A percentile compares a stretch with the other conserved stretches of the same genome.
phyloP scores from a whole-genome alignment of 2,888 invertebrate species.

The Adelognathus sp. region DNA sequence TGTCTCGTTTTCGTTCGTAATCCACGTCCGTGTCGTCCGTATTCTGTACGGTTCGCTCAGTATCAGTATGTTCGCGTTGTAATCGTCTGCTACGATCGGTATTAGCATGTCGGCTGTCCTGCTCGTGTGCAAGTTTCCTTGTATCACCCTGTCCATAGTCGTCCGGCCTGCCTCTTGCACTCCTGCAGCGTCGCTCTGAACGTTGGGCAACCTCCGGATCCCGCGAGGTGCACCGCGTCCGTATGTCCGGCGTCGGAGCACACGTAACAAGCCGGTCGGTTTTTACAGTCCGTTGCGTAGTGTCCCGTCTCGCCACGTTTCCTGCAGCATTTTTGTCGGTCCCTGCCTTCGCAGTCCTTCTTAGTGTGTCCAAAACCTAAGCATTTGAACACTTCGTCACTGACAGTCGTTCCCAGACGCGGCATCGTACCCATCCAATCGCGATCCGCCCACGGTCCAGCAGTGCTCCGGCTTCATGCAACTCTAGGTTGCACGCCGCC shows the following conservation, averaged over 20 bases:
- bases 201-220: constrained; percentile 4
- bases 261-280: too few relatives aligned
- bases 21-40: background rate
- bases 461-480: background rate
- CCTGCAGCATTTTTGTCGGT: background rate
- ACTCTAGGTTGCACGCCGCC: constrained; percentile 30
- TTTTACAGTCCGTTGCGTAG: constrained; percentile 11
- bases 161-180: constrained; percentile 36
- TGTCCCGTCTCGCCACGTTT: constrained; percentile 25
- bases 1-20: background rate
- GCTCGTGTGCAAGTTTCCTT: constrained; percentile 40
- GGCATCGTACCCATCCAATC: constrained; percentile 21
- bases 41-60: background rate
- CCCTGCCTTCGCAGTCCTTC: background rate
- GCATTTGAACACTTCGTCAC: constrained; percentile 15
- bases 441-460: constrained; percentile 11
- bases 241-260: too few relatives aligned
- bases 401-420: constrained; percentile 29
- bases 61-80: constrained; percentile 28
- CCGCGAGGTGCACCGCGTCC: constrained; percentile 5
- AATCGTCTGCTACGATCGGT: constrained; percentile 19
- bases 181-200: constrained; percentile 23
- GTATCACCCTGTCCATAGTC: constrained; percentile 25
- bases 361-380: constrained; percentile 3
- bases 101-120: constrained; percentile 36